A percentile compares a stretch with the other conserved stretches of the same genome.
These are phyloP conservation scores for Chrysochloris asiatica DNA, from an alignment of 2,113 vertebrate genomes.

Conservation along the genomic window DNA sequence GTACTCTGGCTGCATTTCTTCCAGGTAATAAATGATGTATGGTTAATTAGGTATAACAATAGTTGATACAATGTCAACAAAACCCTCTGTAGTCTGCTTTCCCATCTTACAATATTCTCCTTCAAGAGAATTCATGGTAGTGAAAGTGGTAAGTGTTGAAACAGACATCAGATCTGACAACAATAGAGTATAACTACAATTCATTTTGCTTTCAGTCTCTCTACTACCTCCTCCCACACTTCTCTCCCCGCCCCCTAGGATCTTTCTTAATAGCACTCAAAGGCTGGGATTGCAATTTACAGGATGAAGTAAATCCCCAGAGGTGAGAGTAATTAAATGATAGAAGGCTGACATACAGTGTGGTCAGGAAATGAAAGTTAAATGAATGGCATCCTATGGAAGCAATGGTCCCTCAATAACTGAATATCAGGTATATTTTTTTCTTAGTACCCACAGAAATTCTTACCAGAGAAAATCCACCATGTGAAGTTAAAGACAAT, in stretches of 20 bases:
- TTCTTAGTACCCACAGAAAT: constrained; percentile 19
- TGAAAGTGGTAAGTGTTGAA: rapidly evolving
- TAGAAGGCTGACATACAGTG: background rate
- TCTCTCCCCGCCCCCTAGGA: background rate
- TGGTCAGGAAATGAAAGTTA: background rate
- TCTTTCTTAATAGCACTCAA: background rate
- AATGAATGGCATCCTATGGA: background rate
- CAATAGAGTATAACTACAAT: rapidly evolving
- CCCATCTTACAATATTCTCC: background rate
- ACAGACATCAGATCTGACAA: rapidly evolving
- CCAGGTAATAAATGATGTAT: background rate
- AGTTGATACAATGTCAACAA: background rate
- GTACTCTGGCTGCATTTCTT: no score
- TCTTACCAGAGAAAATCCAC: constrained; percentile 46
- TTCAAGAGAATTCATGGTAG: background rate
- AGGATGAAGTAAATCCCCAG: background rate
- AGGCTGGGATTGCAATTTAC: background rate
- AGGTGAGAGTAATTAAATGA: background rate
- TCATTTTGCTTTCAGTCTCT: background rate
- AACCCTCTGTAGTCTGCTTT: background rate
- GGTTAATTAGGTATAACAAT: background rate
- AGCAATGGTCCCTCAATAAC: background rate
- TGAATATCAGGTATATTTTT: background rate
- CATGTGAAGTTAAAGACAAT: constrained; percentile 49
- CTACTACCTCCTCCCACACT: background rate